Evolutionary conservation across 2,888 invertebrate species (phyloP).

Genomic region (Eristalis intricaria): DNA sequence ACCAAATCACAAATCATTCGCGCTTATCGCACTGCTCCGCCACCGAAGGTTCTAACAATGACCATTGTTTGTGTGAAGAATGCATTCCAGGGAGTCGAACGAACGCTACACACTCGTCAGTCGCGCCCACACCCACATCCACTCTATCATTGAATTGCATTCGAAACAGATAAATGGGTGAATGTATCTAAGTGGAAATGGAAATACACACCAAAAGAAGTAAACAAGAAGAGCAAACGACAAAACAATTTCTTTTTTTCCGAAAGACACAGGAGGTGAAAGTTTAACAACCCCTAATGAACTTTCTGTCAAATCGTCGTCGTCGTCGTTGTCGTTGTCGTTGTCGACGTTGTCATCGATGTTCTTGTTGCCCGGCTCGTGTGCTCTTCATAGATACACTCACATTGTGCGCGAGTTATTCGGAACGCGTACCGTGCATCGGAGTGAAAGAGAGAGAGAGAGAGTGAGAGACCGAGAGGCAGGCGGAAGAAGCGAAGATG

Average conservation of each 20-base stretch:
- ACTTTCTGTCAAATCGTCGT: constrained; percentile 65
- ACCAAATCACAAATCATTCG: too few species aligned
- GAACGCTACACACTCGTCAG: too few species aligned
- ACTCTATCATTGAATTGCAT: constrained; percentile 40
- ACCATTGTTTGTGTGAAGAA: not conserved
- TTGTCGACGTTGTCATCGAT: not conserved
- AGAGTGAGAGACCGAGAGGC: too few species aligned
- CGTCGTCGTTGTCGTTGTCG: constrained; percentile 10
- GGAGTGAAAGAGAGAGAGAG: not conserved
- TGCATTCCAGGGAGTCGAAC: not conserved
- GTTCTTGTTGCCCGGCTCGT: not conserved
- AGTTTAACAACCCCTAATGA: constrained; percentile 69
- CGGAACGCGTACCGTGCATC: not conserved
- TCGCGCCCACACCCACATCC: not conserved
- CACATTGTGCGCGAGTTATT: not conserved
- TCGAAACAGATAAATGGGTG: constrained; percentile 40
- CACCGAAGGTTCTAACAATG: constrained; percentile 13
- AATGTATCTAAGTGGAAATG: constrained; percentile 27
- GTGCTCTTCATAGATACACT: not conserved
- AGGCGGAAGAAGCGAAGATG: not conserved
- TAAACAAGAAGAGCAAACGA: not conserved
- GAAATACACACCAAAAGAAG: not conserved
- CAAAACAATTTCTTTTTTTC: constrained; percentile 26
- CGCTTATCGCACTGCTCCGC: not conserved
- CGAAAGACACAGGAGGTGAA: constrained; percentile 55